A percentile compares a stretch with the other conserved stretches of the same genome.
phyloP scores from a whole-genome alignment of 64 coral and sea anemone genomes.

The Dendronephthya gigantea region DNA sequence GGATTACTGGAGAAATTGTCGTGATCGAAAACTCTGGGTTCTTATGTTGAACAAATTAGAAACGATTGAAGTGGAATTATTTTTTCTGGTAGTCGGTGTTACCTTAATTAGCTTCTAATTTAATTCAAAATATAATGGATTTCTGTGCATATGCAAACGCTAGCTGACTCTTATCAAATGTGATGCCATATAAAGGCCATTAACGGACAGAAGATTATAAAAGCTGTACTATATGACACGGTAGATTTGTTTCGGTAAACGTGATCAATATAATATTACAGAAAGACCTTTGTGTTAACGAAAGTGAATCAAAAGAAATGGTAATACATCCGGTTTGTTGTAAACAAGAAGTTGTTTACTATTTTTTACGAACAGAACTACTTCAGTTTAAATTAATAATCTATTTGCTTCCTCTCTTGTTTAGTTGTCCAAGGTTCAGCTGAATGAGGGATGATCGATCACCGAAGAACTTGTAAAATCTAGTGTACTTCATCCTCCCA shows the following conservation, averaged over 20 bases:
- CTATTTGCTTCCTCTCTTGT: neutral
- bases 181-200: neutral
- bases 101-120: neutral
- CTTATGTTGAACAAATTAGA: no score
- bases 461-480: neutral
- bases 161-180: neutral
- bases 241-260: neutral
- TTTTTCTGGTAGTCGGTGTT: neutral
- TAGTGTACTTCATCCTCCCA: neutral
- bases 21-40: no score
- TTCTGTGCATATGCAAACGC: neutral
- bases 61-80: neutral
- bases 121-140: neutral
- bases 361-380: neutral
- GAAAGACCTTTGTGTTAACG: no score
- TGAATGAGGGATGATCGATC: neutral
- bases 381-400: neutral
- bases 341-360: neutral
- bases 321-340: neutral
- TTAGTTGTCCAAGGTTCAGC: neutral
- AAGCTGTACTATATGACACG: neutral
- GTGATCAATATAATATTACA: neutral
- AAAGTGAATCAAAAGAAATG: no score
- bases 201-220: neutral
- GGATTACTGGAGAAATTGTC: no score